Evolutionary conservation across 2,888 invertebrate species (phyloP).

Genomic region (Drosophila sordidapex): DNA sequence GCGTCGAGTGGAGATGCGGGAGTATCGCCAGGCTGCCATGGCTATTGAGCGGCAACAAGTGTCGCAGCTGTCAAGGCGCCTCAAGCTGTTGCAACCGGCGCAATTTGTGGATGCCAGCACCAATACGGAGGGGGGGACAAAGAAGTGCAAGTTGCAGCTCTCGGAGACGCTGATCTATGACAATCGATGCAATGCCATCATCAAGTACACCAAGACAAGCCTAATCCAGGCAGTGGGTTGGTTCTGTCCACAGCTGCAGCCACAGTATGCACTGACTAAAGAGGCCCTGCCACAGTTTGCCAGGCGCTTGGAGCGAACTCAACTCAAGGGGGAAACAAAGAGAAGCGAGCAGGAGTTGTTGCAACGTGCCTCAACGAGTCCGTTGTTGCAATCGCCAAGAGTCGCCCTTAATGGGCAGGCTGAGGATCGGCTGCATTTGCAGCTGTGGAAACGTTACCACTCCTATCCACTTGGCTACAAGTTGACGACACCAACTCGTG

Average conservation of each 20-base stretch:
- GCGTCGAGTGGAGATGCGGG: slow-evolving; percentile 55
- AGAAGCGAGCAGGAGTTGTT: slow-evolving; percentile 10
- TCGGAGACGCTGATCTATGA: slow-evolving; percentile 64
- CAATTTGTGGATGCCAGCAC: slow-evolving; percentile 45
- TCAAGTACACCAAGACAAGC: slow-evolving; percentile 20
- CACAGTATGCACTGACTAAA: slow-evolving; percentile 18
- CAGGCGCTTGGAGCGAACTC: background rate
- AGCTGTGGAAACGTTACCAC: slow-evolving; percentile 37
- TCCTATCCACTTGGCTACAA: slow-evolving; percentile 18
- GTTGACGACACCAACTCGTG: background rate
- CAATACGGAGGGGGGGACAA: slow-evolving; percentile 19
- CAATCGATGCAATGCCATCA: slow-evolving; percentile 45
- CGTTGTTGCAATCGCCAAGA: slow-evolving; percentile 8
- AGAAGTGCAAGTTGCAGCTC: slow-evolving; percentile 40
- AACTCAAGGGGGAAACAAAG: background rate
- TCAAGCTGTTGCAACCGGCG: background rate
- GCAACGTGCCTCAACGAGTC: slow-evolving; percentile 43
- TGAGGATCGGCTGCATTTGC: slow-evolving; percentile 20
- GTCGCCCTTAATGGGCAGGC: too few relatives aligned
- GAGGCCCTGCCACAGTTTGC: background rate
- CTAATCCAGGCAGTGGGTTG: background rate
- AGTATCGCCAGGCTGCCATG: slow-evolving; percentile 41
- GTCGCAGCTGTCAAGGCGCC: background rate
- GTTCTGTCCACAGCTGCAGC: background rate
- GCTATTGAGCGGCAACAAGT: slow-evolving; percentile 29